Conservation (phyloP, 30 jellyfish, hydroid and myxozoan species). For the Catostylus mosaicus region DNA sequence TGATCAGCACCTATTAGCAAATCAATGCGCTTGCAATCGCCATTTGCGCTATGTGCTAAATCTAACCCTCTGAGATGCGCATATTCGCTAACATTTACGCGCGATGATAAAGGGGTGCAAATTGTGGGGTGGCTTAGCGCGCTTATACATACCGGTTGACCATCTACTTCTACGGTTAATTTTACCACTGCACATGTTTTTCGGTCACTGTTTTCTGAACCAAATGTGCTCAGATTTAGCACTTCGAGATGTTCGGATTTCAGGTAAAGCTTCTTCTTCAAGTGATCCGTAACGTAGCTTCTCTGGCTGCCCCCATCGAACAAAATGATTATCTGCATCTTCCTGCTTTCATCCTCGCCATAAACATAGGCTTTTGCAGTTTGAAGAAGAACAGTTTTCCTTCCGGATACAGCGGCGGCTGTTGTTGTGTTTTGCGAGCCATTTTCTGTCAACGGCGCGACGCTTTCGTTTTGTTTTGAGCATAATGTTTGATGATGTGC, state of each 20-base stretch:
- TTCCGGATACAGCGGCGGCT: neutral
- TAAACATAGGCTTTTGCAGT: constrained; percentile 34
- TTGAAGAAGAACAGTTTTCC: constrained; percentile 4
- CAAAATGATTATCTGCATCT: constrained; percentile 7
- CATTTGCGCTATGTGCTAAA: constrained; percentile 13
- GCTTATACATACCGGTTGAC: neutral
- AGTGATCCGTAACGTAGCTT: constrained; percentile 38
- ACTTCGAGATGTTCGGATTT: constrained; percentile 6
- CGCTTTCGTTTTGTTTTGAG: neutral
- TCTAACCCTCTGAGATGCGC: constrained; percentile 40
- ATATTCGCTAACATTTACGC: constrained; percentile 14
- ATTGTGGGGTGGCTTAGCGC: constrained; percentile 29
- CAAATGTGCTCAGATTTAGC: constrained; percentile 50
- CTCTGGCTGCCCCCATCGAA: constrained; percentile 68
- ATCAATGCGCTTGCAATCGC: neutral
- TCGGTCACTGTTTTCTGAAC: constrained; percentile 21
- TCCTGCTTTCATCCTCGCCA: neutral
- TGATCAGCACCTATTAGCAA: constrained; percentile 59
- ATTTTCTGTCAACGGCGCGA: neutral
- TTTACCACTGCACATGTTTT: constrained; percentile 30
- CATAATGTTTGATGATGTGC: neutral
- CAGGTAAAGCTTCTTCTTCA: constrained; percentile 25
- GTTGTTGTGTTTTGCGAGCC: neutral
- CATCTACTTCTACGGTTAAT: constrained; percentile 25
- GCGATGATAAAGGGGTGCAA: constrained; percentile 34